These are phyloP conservation scores for Jacana jacana DNA, from an alignment of 2,113 vertebrate genomes.

Conservation along the genomic window DNA sequence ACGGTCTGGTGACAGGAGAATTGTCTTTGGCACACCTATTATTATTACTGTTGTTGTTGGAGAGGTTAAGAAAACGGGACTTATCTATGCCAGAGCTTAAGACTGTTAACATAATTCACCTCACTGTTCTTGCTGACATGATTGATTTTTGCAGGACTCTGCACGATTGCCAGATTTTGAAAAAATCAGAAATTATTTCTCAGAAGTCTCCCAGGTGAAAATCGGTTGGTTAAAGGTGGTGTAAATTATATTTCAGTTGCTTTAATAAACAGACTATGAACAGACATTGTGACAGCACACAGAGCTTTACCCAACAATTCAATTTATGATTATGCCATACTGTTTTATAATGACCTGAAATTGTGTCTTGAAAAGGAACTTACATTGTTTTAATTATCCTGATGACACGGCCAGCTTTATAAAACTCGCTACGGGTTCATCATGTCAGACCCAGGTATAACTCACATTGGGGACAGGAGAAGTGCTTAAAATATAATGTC, in stretches of 20 bases:
- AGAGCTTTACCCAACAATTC: not conserved
- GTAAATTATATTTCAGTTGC: not conserved
- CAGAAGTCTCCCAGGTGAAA: not conserved
- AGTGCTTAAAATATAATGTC: not conserved
- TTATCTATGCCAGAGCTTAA: not conserved
- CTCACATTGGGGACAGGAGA: not conserved
- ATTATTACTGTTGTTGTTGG: not conserved
- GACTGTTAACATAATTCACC: not conserved
- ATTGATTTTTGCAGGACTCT: not conserved
- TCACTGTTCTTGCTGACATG: not conserved
- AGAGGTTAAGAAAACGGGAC: not conserved
- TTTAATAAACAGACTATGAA: slow-evolving; percentile 13
- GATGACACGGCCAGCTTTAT: not conserved
- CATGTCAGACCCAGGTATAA: not conserved
- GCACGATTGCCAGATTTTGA: slow-evolving; percentile 19
- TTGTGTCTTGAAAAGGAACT: not conserved
- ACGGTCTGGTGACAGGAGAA: not conserved
- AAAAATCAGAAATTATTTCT: not conserved
- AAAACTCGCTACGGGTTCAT: not conserved
- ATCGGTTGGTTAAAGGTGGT: not conserved
- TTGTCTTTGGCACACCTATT: not conserved
- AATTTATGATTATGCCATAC: not conserved
- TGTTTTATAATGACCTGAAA: not conserved
- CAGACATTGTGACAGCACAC: not conserved
- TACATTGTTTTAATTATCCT: not conserved